These are phyloP conservation scores for Felis catus DNA, from an alignment of 2,113 vertebrate genomes.

Conservation along the genomic window F.catus_Fca126_mat1.0 CM031414.1:1379001-1379500, in stretches of 20 bases:
- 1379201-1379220: background rate
- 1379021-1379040: background rate
- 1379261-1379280: background rate
- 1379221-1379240: background rate
- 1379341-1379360: background rate
- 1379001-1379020: rapidly evolving
- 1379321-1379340: background rate
- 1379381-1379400: background rate
- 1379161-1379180: background rate
- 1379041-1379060: no score
- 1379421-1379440: background rate
- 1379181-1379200: background rate
- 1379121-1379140: background rate
- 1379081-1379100: background rate
- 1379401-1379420: background rate
- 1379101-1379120: background rate
- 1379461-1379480: background rate
- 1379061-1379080: background rate
- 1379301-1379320: rapidly evolving
- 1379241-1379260: background rate
- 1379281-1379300: background rate
- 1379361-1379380: background rate
- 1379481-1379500: background rate
- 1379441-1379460: background rate
- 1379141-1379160: background rate